A percentile compares a stretch with the other conserved stretches of the same genome.
These are phyloP conservation scores for Mya arenaria DNA, from an alignment of 1,140 invertebrate species.

Conservation along the genomic window DNA sequence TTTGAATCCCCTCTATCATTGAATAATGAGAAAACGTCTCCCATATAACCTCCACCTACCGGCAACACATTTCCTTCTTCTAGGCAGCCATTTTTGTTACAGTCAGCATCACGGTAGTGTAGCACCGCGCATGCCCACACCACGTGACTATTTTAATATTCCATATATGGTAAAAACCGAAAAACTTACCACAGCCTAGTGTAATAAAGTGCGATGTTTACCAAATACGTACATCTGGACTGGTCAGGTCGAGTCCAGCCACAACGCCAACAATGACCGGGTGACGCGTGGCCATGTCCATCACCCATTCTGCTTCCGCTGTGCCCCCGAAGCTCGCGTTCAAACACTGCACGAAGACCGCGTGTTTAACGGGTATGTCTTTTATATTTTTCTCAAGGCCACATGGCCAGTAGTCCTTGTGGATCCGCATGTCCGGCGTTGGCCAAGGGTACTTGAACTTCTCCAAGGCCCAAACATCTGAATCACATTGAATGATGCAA, in stretches of 20 bases:
- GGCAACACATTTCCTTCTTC: no score
- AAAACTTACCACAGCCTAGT: no score
- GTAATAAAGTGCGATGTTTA: no score
- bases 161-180: no score
- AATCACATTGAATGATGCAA: no score
- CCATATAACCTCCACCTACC: no score
- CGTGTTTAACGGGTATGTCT: slow-evolving; percentile 60
- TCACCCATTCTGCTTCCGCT: slow-evolving; percentile 66
- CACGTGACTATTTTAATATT: no score
- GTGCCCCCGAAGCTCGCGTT: slow-evolving; percentile 60
- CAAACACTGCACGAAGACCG: slow-evolving; percentile 66
- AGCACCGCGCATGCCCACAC: no score
- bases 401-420: slow-evolving; percentile 50
- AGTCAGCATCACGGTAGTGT: no score
- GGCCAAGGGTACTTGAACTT: slow-evolving; percentile 69
- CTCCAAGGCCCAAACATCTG: slow-evolving; percentile 68
- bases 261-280: slow-evolving; percentile 66
- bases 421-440: slow-evolving; percentile 57
- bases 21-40: no score
- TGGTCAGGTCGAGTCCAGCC: slow-evolving; percentile 63
- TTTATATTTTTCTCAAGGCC: slow-evolving; percentile 43
- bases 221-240: slow-evolving; percentile 47
- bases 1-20: no score
- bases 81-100: no score
- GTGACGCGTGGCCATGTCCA: slow-evolving; percentile 61